These are phyloP conservation scores for Riptortus pedestris DNA, from an alignment of 1,140 invertebrate species.

Conservation along the genomic window DNA sequence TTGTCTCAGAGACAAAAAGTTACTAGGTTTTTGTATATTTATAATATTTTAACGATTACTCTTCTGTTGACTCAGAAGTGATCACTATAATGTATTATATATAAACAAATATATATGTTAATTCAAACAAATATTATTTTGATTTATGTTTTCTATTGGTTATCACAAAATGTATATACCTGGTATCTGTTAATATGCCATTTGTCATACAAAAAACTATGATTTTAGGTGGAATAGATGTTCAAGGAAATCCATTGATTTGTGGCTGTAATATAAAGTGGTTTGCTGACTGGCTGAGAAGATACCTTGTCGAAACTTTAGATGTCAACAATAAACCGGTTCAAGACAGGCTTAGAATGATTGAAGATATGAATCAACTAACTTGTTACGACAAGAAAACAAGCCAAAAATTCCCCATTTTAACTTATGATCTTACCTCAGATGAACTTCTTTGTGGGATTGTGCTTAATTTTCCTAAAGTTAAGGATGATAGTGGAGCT, in stretches of 20 bases:
- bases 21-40: too few species aligned
- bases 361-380: background rate
- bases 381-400: background rate
- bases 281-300: conserved; percentile 24
- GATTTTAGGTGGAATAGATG: conserved; percentile 22
- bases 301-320: conserved; percentile 15
- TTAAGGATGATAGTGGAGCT: background rate
- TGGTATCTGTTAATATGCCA: too few species aligned
- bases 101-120: too few species aligned
- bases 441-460: background rate
- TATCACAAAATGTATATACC: too few species aligned
- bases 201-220: background rate
- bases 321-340: background rate
- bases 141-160: too few species aligned
- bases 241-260: conserved; percentile 9
- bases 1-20: too few species aligned
- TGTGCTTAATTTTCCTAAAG: background rate
- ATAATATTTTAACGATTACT: too few species aligned
- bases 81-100: too few species aligned
- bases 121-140: too few species aligned
- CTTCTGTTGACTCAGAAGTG: too few species aligned
- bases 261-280: conserved; percentile 23
- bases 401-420: background rate
- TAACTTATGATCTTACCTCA: background rate
- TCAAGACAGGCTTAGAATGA: background rate